Evolutionary conservation across 2,888 invertebrate species (phyloP).

Genomic region (Thymelicus acteon): DNA sequence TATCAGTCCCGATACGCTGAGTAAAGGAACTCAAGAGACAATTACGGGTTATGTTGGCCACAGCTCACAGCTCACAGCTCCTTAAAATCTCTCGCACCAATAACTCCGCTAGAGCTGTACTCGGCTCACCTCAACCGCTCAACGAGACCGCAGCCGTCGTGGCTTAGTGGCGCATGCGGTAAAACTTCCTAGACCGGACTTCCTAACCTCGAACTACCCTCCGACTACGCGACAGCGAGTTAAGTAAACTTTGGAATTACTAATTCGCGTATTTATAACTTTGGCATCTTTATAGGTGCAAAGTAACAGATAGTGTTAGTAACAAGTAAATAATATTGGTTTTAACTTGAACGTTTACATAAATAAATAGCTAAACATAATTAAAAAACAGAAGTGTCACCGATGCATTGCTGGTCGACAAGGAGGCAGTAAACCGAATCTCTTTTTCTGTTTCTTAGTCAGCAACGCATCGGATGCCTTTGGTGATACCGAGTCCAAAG

Average conservation of each 20-base stretch:
- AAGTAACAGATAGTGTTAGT: too few relatives aligned
- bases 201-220: conserved; percentile 5
- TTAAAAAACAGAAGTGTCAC: too few relatives aligned
- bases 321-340: too few relatives aligned
- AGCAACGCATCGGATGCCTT: too few relatives aligned
- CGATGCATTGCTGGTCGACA: too few relatives aligned
- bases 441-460: too few relatives aligned
- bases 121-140: conserved; percentile 27
- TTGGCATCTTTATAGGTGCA: neutral
- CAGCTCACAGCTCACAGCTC: conserved; percentile 4
- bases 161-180: conserved; percentile 32
- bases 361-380: too few relatives aligned
- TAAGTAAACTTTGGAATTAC: neutral
- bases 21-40: neutral
- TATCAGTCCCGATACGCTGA: too few relatives aligned
- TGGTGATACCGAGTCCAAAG: too few relatives aligned
- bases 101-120: conserved; percentile 16
- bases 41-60: conserved; percentile 13
- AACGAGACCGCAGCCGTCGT: conserved; percentile 30
- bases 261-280: neutral
- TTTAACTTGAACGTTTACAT: too few relatives aligned
- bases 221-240: neutral
- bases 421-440: too few relatives aligned
- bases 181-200: conserved; percentile 24
- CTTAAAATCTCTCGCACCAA: conserved; percentile 27